These are phyloP conservation scores for Brachionus asplanchnoidis DNA, from an alignment of 1,140 invertebrate species.

Conservation along the genomic window DNA sequence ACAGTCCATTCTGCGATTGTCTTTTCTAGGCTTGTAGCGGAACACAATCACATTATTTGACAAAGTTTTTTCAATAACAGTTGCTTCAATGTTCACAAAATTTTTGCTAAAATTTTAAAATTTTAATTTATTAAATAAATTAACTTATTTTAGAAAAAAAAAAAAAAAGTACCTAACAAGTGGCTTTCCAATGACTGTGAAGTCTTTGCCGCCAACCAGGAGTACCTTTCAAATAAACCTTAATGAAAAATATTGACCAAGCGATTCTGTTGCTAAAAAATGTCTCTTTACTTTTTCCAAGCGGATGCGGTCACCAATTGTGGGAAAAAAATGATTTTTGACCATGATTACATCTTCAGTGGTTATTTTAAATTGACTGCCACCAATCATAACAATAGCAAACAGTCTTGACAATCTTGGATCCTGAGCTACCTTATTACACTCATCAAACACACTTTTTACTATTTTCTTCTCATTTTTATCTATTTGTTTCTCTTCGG, in stretches of 20 bases:
- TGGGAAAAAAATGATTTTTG: conserved; percentile 75
- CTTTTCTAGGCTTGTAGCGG: conserved; percentile 38
- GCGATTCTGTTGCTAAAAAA: not conserved
- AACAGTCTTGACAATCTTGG: conserved; percentile 64
- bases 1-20: conserved; percentile 41
- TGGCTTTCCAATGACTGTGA: conserved; percentile 76
- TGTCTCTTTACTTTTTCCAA: conserved; percentile 70
- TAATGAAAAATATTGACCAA: conserved; percentile 41
- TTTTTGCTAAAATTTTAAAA: not conserved
- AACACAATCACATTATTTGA: conserved; percentile 18
- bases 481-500: not conserved
- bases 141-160: conserved; percentile 43
- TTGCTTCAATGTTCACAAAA: conserved; percentile 30
- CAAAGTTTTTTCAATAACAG: conserved; percentile 42
- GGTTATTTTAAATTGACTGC: conserved; percentile 81
- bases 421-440: conserved; percentile 35
- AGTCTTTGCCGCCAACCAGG: conserved; percentile 74
- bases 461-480: not conserved
- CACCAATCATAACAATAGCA: conserved; percentile 74
- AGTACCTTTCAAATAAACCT: conserved; percentile 61
- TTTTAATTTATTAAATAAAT: not conserved
- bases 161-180: conserved; percentile 63
- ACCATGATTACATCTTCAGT: conserved; percentile 77
- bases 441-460: conserved; percentile 16
- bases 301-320: conserved; percentile 72